These are phyloP conservation scores for Silurus glanis DNA, from an alignment of 2,113 vertebrate genomes.

Conservation along the genomic window DNA sequence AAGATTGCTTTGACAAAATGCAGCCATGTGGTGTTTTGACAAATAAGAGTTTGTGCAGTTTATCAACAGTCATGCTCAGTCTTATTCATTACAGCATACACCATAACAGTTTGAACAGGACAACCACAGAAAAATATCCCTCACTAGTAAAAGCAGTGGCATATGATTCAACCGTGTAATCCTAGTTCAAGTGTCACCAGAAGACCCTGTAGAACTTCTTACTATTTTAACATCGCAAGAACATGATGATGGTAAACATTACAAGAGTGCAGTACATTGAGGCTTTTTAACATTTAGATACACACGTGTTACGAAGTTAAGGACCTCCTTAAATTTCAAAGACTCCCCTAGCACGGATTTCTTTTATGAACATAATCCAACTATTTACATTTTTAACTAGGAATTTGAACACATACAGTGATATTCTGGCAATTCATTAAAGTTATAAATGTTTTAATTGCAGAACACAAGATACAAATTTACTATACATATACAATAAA, in stretches of 20 bases:
- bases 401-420: not conserved
- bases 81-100: not conserved
- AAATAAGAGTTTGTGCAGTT: not conserved
- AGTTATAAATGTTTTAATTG: not conserved
- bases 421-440: not conserved
- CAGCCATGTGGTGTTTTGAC: too few species aligned
- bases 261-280: not conserved
- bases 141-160: constrained; percentile 10
- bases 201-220: not conserved
- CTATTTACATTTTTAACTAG: not conserved
- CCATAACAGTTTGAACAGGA: not conserved
- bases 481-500: not conserved
- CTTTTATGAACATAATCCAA: not conserved
- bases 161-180: constrained; percentile 15
- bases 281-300: not conserved
- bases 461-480: not conserved
- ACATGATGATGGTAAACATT: constrained; percentile 23
- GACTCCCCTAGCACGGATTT: not conserved
- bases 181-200: constrained; percentile 39
- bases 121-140: not conserved
- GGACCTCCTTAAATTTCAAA: not conserved
- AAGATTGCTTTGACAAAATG: not conserved
- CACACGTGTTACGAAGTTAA: too few species aligned
- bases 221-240: constrained; percentile 37
- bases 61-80: not conserved